Conservation (phyloP, 2,888 invertebrate genomes). For the Amaurobius ferox region DNA sequence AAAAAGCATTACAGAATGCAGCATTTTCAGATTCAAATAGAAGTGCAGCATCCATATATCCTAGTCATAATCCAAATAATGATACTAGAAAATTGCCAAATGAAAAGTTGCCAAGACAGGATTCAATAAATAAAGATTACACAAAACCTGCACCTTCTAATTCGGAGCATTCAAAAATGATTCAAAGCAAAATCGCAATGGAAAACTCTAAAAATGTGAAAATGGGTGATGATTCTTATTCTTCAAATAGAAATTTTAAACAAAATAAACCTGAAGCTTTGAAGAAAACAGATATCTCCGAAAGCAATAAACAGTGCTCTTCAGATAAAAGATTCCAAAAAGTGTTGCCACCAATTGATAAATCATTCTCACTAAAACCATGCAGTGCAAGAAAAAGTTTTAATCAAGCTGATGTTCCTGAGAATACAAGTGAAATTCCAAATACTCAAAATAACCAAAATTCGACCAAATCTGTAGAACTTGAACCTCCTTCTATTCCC, state of each 20-base stretch:
- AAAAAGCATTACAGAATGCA: not conserved
- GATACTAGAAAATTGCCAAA: not conserved
- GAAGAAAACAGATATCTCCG: not conserved
- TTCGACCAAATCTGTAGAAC: not conserved
- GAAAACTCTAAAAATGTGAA: conserved; percentile 58
- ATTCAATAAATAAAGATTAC: not conserved
- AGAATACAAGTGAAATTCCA: conserved; percentile 7
- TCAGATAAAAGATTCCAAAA: conserved; percentile 64
- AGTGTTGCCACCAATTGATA: conserved; percentile 59
- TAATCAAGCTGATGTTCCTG: not conserved
- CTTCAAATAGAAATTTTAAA: conserved; percentile 3
- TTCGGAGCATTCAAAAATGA: conserved; percentile 1
- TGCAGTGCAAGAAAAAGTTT: conserved; percentile 20
- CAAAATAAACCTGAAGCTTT: not conserved
- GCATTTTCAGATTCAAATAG: not conserved
- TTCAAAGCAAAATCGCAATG: conserved; percentile 40
- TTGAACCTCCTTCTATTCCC: not conserved
- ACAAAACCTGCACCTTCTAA: not conserved
- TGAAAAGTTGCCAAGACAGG: conserved; percentile 12
- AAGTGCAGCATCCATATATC: not conserved
- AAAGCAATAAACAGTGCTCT: conserved; percentile 33
- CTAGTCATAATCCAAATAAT: not conserved
- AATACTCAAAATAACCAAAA: not conserved
- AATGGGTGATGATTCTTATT: conserved; percentile 21
- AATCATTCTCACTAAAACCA: conserved; percentile 59